Evolutionary conservation across 1,140 invertebrate species (phyloP), one percentile per base, ranked within the genome.

Genomic region (Chionoecetes opilio): DNA sequence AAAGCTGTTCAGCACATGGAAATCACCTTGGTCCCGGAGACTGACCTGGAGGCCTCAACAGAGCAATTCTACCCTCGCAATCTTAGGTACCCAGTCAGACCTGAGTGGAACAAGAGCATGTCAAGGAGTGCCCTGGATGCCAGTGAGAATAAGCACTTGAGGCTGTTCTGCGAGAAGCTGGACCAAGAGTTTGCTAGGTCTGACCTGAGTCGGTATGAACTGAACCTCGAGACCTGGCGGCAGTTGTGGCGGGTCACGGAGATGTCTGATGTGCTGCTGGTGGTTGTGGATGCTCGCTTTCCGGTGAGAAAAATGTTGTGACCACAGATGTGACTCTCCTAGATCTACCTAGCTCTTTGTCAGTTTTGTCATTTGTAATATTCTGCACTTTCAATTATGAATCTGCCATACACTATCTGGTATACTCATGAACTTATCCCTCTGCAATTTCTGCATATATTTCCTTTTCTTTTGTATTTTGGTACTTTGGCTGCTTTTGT

Each of bases 181-280:
- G 97, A 98, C 96, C 96, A 96, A 37, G 97, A 97, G 91, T 97
- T 97, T 96, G 96, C 96, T 35, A 95, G 31, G 6, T 26, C 97
- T 46, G 97, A 97, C 2, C 96, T 98, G 14, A 98, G 98, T 97
- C 98, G 98, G 96, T 99, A 99, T 97, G 99, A 99, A 97, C 96
- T 99, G 46, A 99, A 99, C 97, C 97, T 99, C 95, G 99, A 99
- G 97, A 99, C 99, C 0, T 99, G 99, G 99, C 97, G 99, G 34
- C 99, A 99, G 96, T 97, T 99, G 75, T 99, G 99, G 99, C 97
- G 99, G 94, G 99, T 99, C 0, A 96, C 99, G 14, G 99, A 99
- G 97, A 99, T 99, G 97, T 98, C 98, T 9, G 99, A 99, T 96
- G 97, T 99, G 92, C 96, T 99, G 1, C 97, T 99, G 1, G 97